Conservation (phyloP, 2,113 vertebrate species). For the Gobio gobio region DNA sequence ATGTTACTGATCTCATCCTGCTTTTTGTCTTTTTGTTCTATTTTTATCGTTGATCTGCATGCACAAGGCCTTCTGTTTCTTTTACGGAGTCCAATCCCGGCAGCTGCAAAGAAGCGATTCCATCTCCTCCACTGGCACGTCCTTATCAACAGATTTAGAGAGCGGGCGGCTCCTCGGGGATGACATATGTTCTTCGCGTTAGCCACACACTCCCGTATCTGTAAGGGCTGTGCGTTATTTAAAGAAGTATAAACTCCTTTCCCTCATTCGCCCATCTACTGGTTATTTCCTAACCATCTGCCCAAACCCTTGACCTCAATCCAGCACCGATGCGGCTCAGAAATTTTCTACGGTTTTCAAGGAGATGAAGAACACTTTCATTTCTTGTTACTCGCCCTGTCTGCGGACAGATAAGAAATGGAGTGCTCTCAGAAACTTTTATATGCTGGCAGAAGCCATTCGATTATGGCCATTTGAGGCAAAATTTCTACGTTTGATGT, state of each 20-base stretch:
- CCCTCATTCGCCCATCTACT: slow-evolving; percentile 25
- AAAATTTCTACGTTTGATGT: neutral
- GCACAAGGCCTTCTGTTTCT: slow-evolving; percentile 95
- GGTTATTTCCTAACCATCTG: slow-evolving; percentile 7
- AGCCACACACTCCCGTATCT: slow-evolving; percentile 70
- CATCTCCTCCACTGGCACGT: slow-evolving; percentile 89
- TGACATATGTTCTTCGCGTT: slow-evolving; percentile 74
- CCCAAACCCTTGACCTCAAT: slow-evolving; percentile 38
- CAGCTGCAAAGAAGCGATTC: slow-evolving; percentile 84
- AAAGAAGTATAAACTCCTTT: slow-evolving; percentile 15
- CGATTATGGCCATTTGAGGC: neutral
- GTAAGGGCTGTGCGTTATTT: slow-evolving; percentile 67
- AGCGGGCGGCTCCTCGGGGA: slow-evolving; percentile 91
- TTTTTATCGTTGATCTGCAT: slow-evolving; percentile 76
- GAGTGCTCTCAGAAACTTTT: slow-evolving; percentile 18
- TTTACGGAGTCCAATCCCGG: slow-evolving; percentile 87
- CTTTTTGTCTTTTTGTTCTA: slow-evolving; percentile 63
- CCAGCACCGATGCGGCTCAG: neutral
- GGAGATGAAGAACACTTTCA: slow-evolving; percentile 14
- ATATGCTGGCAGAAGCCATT: neutral
- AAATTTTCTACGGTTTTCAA: slow-evolving; percentile 20
- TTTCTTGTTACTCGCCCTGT: slow-evolving; percentile 13
- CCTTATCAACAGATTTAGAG: slow-evolving; percentile 92
- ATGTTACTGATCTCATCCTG: slow-evolving; percentile 50
- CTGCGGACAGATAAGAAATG: slow-evolving; percentile 37